These are phyloP conservation scores for Hirtodrosophila alboralis DNA, from an alignment of 2,888 invertebrate species.

Conservation along the genomic window DNA sequence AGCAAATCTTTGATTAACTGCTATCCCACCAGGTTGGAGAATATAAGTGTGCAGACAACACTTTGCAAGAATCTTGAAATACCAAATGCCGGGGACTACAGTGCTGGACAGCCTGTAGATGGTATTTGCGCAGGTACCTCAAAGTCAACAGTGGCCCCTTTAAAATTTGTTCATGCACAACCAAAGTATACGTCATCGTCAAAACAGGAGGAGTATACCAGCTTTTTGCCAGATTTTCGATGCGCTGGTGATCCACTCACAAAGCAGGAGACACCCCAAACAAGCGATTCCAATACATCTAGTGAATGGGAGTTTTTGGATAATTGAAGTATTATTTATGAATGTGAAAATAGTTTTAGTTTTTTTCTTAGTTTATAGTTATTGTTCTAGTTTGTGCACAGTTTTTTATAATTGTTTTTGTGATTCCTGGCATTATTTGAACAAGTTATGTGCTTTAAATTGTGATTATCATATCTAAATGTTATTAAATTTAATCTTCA, in stretches of 20 bases:
- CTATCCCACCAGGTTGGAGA: constrained; percentile 66
- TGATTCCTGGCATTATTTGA: constrained; percentile 1
- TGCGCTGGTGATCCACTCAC: constrained; percentile 65
- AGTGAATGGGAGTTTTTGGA: constrained; percentile 84
- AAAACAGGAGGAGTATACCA: constrained; percentile 65
- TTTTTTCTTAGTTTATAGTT: constrained; percentile 18
- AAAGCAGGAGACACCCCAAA: constrained; percentile 40
- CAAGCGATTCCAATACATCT: constrained; percentile 75
- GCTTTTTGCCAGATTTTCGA: constrained; percentile 78
- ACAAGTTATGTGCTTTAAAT: constrained; percentile 44
- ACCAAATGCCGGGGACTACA: constrained; percentile 43
- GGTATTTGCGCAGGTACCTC: constrained; percentile 56
- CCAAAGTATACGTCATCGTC: constrained; percentile 34
- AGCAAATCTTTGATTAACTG: constrained; percentile 43
- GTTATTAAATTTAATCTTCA: constrained; percentile 28
- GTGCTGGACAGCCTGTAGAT: constrained; percentile 73
- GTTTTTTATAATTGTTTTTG: constrained; percentile 1
- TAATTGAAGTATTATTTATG: constrained; percentile 51
- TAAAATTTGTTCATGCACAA: constrained; percentile 67
- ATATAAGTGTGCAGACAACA: constrained; percentile 78
- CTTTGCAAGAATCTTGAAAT: constrained; percentile 59
- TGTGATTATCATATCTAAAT: constrained; percentile 51
- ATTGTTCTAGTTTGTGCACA: constrained; percentile 6
- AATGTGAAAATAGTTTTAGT: constrained; percentile 12
- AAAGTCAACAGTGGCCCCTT: constrained; percentile 20